Evolutionary conservation across 2,888 invertebrate species (phyloP).

Genomic region (Adelphocoris suturalis): DNA sequence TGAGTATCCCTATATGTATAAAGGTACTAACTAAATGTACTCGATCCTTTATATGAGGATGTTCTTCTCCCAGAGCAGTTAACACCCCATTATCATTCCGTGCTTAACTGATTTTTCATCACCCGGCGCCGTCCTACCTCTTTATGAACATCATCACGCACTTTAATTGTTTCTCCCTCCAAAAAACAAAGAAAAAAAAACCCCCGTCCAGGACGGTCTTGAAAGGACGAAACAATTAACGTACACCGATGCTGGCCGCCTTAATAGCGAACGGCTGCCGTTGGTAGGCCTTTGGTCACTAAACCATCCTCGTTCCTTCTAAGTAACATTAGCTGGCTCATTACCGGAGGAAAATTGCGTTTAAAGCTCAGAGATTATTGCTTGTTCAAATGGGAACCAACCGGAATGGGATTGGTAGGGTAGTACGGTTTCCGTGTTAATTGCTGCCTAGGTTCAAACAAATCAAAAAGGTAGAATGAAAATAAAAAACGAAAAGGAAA

Average conservation of each 20-base stretch:
- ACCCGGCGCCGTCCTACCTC: neutral
- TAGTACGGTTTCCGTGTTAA: conserved; percentile 5
- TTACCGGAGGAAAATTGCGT: conserved; percentile 35
- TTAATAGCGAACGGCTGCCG: neutral
- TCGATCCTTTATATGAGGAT: neutral
- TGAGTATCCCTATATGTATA: too few relatives aligned
- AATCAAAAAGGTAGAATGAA: neutral
- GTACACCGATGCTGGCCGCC: conserved; percentile 27
- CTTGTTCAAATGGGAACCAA: conserved; percentile 11
- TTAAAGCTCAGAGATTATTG: conserved; percentile 16
- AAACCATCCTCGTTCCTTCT: conserved; percentile 19
- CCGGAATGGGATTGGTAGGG: conserved; percentile 14
- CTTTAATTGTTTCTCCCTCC: conserved; percentile 14
- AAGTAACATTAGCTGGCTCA: conserved; percentile 39
- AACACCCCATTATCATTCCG: conserved; percentile 23
- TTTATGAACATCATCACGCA: conserved; percentile 32
- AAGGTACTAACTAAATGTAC: too few relatives aligned
- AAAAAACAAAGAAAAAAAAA: too few relatives aligned
- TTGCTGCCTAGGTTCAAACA: conserved; percentile 7
- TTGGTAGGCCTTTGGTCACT: conserved; percentile 3
- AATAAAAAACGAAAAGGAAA: neutral
- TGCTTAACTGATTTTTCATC: conserved; percentile 9
- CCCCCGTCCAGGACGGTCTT: neutral
- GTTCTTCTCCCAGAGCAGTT: neutral
- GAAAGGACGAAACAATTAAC: conserved; percentile 39